Conservation (phyloP, 2,113 vertebrate genomes). For the Zapus hudsonius region DNA sequence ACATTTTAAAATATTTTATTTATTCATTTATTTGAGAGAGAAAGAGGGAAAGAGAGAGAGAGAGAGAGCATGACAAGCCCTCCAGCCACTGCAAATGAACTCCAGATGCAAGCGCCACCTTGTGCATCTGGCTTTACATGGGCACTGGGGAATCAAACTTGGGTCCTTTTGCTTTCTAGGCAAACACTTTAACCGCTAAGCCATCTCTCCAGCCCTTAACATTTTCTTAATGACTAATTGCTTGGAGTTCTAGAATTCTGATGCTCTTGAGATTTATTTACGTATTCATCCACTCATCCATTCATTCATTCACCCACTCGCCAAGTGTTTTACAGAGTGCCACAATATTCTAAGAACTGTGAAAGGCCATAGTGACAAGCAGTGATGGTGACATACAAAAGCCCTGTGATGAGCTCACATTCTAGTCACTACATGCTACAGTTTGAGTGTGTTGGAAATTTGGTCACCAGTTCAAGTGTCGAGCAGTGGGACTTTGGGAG, state of each 20-base stretch:
- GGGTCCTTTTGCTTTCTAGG: too few relatives aligned
- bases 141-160: too few relatives aligned
- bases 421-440: not conserved
- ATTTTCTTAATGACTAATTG: conserved; percentile 35
- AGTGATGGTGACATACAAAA: not conserved
- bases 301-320: not conserved
- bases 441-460: not conserved
- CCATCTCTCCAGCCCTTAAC: too few relatives aligned
- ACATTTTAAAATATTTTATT: too few relatives aligned
- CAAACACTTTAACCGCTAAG: too few relatives aligned
- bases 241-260: conserved; percentile 12
- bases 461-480: not conserved
- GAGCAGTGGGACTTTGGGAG: not conserved
- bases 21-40: too few relatives aligned
- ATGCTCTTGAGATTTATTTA: not conserved
- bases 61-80: too few relatives aligned
- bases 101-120: too few relatives aligned
- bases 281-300: not conserved
- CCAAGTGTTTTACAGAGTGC: not conserved
- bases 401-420: not conserved
- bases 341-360: not conserved
- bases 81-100: too few relatives aligned
- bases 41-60: too few relatives aligned
- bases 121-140: too few relatives aligned
- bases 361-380: not conserved